phyloP scores from a whole-genome alignment of 2,888 invertebrate species.

The Carpatolechia fugitivella region DNA sequence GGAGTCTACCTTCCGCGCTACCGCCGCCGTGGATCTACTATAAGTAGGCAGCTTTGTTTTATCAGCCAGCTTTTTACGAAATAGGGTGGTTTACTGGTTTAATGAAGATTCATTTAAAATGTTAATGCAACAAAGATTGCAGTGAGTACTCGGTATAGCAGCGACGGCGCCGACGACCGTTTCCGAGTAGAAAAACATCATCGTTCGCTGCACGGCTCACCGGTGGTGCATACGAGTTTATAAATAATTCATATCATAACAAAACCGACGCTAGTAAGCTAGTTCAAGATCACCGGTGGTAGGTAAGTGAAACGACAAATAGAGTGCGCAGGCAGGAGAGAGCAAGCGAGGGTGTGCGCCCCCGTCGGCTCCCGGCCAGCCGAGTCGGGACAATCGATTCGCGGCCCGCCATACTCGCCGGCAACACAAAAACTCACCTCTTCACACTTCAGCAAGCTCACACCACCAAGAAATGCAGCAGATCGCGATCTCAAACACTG shows the following conservation, averaged over 20 bases:
- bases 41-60: too few species aligned
- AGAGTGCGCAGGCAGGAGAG: constrained; percentile 39
- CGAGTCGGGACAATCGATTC: constrained; percentile 67
- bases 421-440: constrained; percentile 67
- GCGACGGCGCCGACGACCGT: neutral
- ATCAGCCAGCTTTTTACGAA: too few species aligned
- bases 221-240: constrained; percentile 31
- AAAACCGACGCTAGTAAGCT: constrained; percentile 33
- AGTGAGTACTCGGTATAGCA: neutral
- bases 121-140: constrained; percentile 1
- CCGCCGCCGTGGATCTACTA: too few species aligned
- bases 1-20: too few species aligned
- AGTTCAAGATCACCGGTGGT: constrained; percentile 56
- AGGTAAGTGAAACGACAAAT: constrained; percentile 51
- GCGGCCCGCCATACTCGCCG: constrained; percentile 34
- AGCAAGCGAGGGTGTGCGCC: constrained; percentile 59
- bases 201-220: constrained; percentile 12
- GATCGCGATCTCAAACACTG: constrained; percentile 68
- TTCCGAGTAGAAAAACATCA: constrained; percentile 12
- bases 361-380: constrained; percentile 20
- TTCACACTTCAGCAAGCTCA: constrained; percentile 66
- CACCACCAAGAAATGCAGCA: constrained; percentile 65
- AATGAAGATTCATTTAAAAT: neutral
- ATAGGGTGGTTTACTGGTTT: too few species aligned
- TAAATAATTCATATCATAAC: constrained; percentile 52